Evolutionary conservation across 1,140 invertebrate species (phyloP).

Genomic region (Conopomorpha cramerella): DNA sequence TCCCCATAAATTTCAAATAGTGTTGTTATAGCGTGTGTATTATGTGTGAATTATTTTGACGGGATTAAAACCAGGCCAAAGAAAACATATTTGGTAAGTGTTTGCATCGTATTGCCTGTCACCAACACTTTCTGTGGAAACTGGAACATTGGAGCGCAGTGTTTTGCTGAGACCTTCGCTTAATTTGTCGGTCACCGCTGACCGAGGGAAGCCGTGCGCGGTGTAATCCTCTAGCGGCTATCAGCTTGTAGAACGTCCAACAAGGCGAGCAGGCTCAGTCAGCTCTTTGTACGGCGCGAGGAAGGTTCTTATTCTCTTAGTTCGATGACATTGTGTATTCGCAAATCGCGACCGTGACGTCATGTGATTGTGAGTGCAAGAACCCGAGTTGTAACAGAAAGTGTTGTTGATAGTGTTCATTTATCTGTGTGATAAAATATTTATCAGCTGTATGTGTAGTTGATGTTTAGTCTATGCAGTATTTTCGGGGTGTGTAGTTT

Average conservation of each 20-base stretch:
- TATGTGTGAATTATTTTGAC: constrained; percentile 45
- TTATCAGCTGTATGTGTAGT: too few relatives aligned
- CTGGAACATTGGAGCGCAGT: constrained; percentile 18
- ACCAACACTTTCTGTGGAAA: constrained; percentile 29
- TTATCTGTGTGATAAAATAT: not conserved
- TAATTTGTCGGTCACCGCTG: too few relatives aligned
- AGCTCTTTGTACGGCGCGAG: too few relatives aligned
- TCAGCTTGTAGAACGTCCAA: not conserved
- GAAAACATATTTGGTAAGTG: constrained; percentile 47
- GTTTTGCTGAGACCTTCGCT: constrained; percentile 21
- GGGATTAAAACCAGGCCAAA: constrained; percentile 28
- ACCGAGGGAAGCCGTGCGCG: too few relatives aligned
- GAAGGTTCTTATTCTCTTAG: too few relatives aligned
- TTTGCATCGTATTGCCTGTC: constrained; percentile 37
- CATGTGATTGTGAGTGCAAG: not conserved
- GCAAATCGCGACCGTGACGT: not conserved
- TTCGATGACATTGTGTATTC: not conserved
- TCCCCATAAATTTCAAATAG: constrained; percentile 34
- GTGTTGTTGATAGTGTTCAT: not conserved
- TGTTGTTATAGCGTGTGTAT: constrained; percentile 36
- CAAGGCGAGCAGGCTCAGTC: not conserved
- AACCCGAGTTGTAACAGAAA: not conserved
- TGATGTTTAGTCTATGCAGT: too few relatives aligned
- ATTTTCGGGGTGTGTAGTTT: too few relatives aligned
- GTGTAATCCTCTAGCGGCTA: too few relatives aligned